Base-by-base conservation (phyloP, 1,140 invertebrate genomes). In the Microplitis demolitor region DNA sequence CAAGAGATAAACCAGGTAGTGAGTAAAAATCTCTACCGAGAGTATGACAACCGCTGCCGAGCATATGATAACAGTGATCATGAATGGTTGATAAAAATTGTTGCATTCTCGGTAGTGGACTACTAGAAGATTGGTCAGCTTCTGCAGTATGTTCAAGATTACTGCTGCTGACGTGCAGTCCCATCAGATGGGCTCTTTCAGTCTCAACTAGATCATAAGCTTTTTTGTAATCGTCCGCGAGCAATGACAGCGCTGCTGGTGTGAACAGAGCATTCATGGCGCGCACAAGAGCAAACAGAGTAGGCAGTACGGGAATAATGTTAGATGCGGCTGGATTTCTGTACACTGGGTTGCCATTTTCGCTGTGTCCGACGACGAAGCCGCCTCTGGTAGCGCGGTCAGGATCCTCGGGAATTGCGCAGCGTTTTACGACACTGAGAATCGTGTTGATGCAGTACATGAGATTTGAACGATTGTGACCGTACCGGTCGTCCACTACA, bases 241-340 rank as follows among this genome's bases (percentile, higher is more conserved):
- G 54, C 58, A 66, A 51, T 73, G 85, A 80, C 68, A 92, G 78
- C 2, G 90, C 92, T 14, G 91, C 89, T 6, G 93, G 92, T 14
- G 90, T 90, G 83, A 94, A 96, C 50, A 97, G 85, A 76, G 91
- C 91, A 85, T 96, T 96, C 77, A 96, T 90, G 6, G 93, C 90
- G 74, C 94, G 91, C 67, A 91, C 88, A 8, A 97, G 85, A 6
- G 90, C 88, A 34, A 97, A 90, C 3, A 96, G 88, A 74, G 93
- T 91, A 4, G 94, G 93, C 58, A 97, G 83, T 51, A 96, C 81
- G 2, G 93, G 93, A 73, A 94, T 89, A 73, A 97, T 90, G 81
- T 96, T 94, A 35, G 91, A 90, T 5, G 93, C 91, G 31, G 94
- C 94, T 39, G 96, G 96, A 89, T 96, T 97, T 35, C 94, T 89